phyloP scores from a whole-genome alignment of 2,888 invertebrate species.

The Pristionchus japonicus region DNA sequence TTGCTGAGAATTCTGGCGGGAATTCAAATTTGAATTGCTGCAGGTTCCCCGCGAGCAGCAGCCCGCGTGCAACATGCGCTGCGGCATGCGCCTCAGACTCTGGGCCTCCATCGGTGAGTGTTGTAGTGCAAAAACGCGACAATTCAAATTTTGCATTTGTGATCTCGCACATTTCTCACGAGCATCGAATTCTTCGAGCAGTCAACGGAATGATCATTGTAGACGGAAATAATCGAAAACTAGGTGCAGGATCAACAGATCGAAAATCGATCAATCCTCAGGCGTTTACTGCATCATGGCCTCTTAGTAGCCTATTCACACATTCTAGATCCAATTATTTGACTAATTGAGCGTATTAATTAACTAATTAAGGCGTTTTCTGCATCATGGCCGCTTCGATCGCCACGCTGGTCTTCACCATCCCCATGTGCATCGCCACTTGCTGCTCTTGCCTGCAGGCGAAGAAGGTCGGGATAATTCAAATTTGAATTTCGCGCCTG shows the following conservation, averaged over 20 bases:
- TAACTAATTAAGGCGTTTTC: not conserved
- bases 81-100: conserved; percentile 63
- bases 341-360: not conserved
- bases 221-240: too few species aligned
- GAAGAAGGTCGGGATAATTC: conserved; percentile 64
- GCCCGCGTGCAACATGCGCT: conserved; percentile 50
- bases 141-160: too few species aligned
- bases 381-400: conserved; percentile 43
- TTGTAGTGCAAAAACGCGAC: too few species aligned
- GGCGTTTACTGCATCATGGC: too few species aligned
- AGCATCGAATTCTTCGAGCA: too few species aligned
- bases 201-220: too few species aligned
- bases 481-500: conserved; percentile 3
- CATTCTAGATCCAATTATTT: too few species aligned
- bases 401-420: conserved; percentile 69
- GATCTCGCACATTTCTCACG: too few species aligned
- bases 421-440: conserved; percentile 74
- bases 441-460: conserved; percentile 73
- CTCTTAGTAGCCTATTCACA: too few species aligned
- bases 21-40: not conserved
- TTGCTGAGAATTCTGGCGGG: not conserved
- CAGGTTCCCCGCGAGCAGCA: conserved; percentile 56
- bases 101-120: conserved; percentile 70
- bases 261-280: too few species aligned
- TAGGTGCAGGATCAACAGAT: too few species aligned